Conservation (phyloP, 2,113 vertebrate genomes). For the Phyllostomus hastatus region DNA sequence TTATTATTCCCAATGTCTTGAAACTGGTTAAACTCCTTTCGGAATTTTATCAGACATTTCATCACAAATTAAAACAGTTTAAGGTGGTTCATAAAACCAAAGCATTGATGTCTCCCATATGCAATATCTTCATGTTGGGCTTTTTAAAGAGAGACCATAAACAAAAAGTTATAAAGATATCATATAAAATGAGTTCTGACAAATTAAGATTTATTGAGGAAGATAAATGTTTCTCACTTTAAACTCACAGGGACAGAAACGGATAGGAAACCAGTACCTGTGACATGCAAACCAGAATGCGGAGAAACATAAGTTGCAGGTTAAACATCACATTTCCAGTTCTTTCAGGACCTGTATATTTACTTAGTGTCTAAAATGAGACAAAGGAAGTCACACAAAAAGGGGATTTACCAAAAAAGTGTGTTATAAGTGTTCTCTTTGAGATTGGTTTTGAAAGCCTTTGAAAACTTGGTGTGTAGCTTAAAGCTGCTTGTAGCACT, state of each 20-base stretch:
- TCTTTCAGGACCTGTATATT: background rate
- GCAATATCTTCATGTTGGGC: conserved; percentile 77
- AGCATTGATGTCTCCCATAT: conserved; percentile 76
- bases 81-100: conserved; percentile 75
- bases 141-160: conserved; percentile 77
- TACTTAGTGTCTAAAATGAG: background rate
- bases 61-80: conserved; percentile 76
- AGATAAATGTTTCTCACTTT: conserved; percentile 29
- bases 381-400: background rate
- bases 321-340: background rate
- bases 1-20: conserved; percentile 51
- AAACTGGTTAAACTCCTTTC: conserved; percentile 65
- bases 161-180: conserved; percentile 74
- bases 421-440: conserved; percentile 11
- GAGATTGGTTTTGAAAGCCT: conserved; percentile 45
- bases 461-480: conserved; percentile 31
- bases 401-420: conserved; percentile 16
- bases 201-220: conserved; percentile 69
- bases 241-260: conserved; percentile 50
- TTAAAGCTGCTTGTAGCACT: conserved; percentile 57
- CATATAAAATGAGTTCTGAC: conserved; percentile 68
- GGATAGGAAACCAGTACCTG: conserved; percentile 22
- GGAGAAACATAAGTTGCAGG: background rate
- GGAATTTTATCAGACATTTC: conserved; percentile 74
- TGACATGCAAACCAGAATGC: conserved; percentile 31